Base-by-base conservation (phyloP, 1,140 invertebrate genomes). In the Aphelinus certus region DNA sequence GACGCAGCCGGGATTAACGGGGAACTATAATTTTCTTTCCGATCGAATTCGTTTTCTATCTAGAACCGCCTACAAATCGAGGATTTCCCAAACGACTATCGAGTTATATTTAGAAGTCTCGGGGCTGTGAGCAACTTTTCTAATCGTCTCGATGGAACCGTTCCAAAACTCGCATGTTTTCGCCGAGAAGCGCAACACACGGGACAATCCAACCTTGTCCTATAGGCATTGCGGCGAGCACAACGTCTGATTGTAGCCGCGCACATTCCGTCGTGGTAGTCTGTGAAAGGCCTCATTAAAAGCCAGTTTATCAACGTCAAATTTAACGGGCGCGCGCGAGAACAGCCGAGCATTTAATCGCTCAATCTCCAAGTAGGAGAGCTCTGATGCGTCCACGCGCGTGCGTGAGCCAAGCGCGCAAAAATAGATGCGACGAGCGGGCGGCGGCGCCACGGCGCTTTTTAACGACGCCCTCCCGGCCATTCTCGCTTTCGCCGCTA, bases 371-470 rank as follows among this genome's bases (percentile, higher is more conserved):
- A 6, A 57, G 55, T 3, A 57, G 9, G 7, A 9, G 4, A 6
- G 51, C 51, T 53, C 4, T 53, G 51, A 53, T 6, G 51, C 4
- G 51, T 26, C 42, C 1, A 26, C 3, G 53, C 57, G 49, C 2
- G 10, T 3, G 53, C 57, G 51, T 48, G 57, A 62, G 7, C 55
- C 43, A 53, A 53, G 62, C 42, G 3, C 6, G 10, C 57, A 62
- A n/a, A 74, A 68, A 68, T 68, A 61, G 65, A 84, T 81, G 80
- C 84, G 80, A 77, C 81, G 81, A 76, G 26, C 79, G 80, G 76
- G 86, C 77, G 75, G 74, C 86, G 85, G 85, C 85, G 85, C 85
- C 86, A 82, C 80, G 83, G 81, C 84, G 85, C 86, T 87, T 87
- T 86, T 69, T 26, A 26, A 26, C 26, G 26, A 2, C 47, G 2